A percentile compares a stretch with the other conserved stretches of the same genome.
Conservation (phyloP, 2,888 invertebrate genomes). For the Hyppa rectilinea region DNA sequence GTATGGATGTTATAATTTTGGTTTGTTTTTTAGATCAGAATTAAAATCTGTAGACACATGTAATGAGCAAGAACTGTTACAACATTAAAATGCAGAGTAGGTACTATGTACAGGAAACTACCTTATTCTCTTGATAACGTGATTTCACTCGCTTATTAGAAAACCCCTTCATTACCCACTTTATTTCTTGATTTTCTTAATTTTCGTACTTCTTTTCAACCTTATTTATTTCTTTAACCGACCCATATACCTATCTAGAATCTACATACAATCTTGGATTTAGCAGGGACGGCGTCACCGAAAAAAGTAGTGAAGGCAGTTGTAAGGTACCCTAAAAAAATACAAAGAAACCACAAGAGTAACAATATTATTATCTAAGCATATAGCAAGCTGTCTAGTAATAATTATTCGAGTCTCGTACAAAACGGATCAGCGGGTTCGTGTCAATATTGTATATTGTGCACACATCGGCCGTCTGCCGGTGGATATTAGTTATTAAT, state of each 20-base stretch:
- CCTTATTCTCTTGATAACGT: background rate
- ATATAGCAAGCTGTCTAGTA: background rate
- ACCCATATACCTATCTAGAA: background rate
- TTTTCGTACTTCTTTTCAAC: no score
- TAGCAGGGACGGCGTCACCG: background rate
- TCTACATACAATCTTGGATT: background rate
- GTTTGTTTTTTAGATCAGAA: no score
- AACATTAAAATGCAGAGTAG: background rate
- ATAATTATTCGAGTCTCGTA: conserved; percentile 43
- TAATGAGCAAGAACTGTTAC: no score
- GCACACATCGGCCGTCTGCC: conserved; percentile 25
- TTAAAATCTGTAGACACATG: no score
- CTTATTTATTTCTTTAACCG: no score
- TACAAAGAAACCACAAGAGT: background rate
- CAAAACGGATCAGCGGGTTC: conserved; percentile 20
- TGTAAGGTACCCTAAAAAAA: background rate
- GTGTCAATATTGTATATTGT: conserved; percentile 52
- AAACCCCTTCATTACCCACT: no score
- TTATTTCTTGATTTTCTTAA: no score
- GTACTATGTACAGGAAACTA: background rate
- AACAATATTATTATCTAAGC: background rate
- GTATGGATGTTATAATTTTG: no score
- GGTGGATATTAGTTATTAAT: conserved; percentile 48
- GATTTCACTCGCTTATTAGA: background rate
- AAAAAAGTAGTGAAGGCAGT: background rate